These are phyloP conservation scores for Erethizon dorsatum DNA, from an alignment of 2,797 vertebrate species.

Conservation along the genomic window DNA sequence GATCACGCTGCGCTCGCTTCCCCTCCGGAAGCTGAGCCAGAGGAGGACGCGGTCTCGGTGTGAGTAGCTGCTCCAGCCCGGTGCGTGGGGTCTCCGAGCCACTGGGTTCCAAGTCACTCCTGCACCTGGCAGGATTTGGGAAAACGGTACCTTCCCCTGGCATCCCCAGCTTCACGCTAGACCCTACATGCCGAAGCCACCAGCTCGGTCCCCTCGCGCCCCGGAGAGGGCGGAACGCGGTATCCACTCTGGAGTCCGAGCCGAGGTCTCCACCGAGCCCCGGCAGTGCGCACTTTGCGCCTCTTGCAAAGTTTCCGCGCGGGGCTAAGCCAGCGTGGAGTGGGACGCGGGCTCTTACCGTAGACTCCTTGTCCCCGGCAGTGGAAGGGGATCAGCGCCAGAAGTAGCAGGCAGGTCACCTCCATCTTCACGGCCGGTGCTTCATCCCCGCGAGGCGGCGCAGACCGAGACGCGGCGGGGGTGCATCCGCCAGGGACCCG, in stretches of 20 bases:
- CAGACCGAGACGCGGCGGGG: constrained; percentile 85
- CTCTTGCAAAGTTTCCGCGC: constrained; percentile 82
- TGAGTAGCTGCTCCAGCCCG: not conserved
- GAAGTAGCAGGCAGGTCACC: constrained; percentile 89
- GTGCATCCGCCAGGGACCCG: constrained; percentile 85
- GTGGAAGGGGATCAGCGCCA: constrained; percentile 89
- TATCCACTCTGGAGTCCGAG: constrained; percentile 53
- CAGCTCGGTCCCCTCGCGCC: not conserved
- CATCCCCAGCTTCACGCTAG: constrained; percentile 39
- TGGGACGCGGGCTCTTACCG: constrained; percentile 88
- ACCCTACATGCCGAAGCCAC: not conserved
- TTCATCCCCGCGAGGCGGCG: constrained; percentile 89
- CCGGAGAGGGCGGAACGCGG: constrained; percentile 47
- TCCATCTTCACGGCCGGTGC: constrained; percentile 91
- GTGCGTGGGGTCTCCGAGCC: not conserved
- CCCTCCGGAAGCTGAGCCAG: constrained; percentile 33
- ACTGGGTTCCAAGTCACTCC: not conserved
- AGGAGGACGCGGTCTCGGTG: not conserved
- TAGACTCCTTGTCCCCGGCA: constrained; percentile 91
- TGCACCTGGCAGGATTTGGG: not conserved
- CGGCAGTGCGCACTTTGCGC: constrained; percentile 76
- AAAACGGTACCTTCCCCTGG: constrained; percentile 15
- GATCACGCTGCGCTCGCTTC: constrained; percentile 39
- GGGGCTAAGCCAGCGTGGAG: not conserved
- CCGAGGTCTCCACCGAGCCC: constrained; percentile 51